These are phyloP conservation scores for Lipophrys pholis DNA, from an alignment of 2,113 vertebrate genomes.

Conservation along the genomic window DNA sequence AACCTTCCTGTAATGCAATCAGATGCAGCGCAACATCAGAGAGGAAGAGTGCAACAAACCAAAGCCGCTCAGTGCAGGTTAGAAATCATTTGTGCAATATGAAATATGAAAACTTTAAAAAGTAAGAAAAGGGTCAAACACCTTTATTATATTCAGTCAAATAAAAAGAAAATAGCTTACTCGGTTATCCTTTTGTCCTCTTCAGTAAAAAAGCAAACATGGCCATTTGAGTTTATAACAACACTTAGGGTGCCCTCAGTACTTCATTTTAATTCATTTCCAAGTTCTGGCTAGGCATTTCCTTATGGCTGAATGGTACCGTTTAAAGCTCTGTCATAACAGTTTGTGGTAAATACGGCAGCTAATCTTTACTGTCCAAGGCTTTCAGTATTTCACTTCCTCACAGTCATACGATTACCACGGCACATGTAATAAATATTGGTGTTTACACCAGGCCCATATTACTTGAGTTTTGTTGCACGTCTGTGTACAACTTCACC, in stretches of 20 bases:
- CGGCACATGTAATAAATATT: slow-evolving; percentile 6
- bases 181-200: too few relatives aligned
- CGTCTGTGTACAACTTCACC: neutral
- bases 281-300: too few relatives aligned
- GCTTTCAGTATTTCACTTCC: slow-evolving; percentile 3
- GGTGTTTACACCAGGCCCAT: neutral
- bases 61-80: slow-evolving; percentile 45
- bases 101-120: slow-evolving; percentile 14
- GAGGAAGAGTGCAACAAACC: slow-evolving; percentile 23
- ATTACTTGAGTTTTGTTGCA: neutral
- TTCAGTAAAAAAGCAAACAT: too few relatives aligned
- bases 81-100: slow-evolving; percentile 25
- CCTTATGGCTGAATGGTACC: too few relatives aligned
- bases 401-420: neutral
- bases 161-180: too few relatives aligned
- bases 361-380: neutral
- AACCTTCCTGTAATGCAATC: slow-evolving; percentile 54
- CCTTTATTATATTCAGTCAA: too few relatives aligned
- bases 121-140: neutral
- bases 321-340: neutral
- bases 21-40: slow-evolving; percentile 16
- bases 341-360: neutral
- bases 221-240: too few relatives aligned
- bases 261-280: too few relatives aligned
- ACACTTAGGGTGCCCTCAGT: too few relatives aligned